Conservation (phyloP, 35 echinoderm and acorn worm species). For the Apostichopus japonicus region DNA sequence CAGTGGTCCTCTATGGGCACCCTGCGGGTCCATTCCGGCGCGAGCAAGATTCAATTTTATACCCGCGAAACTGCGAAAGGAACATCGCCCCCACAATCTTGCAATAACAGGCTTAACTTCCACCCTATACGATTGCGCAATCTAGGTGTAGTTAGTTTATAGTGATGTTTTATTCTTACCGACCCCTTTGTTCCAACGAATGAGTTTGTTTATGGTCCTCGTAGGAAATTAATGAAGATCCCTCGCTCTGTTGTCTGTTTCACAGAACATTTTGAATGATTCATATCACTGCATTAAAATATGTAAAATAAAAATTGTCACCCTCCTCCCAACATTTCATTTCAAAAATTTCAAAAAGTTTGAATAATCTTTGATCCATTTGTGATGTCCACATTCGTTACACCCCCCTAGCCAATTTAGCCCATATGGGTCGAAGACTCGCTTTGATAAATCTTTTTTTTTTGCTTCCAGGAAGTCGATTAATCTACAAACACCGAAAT, state of each 20-base stretch:
- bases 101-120: no score
- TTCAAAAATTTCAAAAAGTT: neutral
- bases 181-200: neutral
- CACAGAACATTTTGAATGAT: neutral
- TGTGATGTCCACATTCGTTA: neutral
- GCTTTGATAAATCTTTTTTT: neutral
- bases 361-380: neutral
- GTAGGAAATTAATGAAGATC: neutral
- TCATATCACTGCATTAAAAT: neutral
- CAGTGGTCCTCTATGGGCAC: no score
- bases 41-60: no score
- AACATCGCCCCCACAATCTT: no score
- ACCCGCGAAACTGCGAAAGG: no score
- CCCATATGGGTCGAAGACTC: slow-evolving; percentile 8
- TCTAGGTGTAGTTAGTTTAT: neutral
- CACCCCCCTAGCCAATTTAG: slow-evolving; percentile 17
- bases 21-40: no score
- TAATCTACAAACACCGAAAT: neutral
- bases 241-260: no score
- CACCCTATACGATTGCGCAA: neutral
- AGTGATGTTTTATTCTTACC: neutral
- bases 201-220: neutral
- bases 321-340: neutral
- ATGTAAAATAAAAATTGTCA: neutral
- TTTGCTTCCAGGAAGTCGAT: neutral